These are phyloP conservation scores for Gallinago paraguaiae DNA, from an alignment of 2,113 vertebrate species.

Conservation along the genomic window DNA sequence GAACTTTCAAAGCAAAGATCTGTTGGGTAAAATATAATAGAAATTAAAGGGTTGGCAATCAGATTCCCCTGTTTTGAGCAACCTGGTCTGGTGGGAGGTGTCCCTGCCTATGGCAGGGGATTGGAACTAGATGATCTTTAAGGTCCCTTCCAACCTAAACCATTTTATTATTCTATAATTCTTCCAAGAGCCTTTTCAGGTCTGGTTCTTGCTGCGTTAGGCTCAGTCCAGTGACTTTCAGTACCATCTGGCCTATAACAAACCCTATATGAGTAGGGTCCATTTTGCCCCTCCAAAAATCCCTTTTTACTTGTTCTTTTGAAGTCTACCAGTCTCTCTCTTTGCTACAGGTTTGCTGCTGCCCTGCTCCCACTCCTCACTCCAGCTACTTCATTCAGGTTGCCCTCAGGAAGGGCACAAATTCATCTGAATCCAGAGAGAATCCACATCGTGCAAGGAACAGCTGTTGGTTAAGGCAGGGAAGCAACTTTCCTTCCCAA, in stretches of 20 bases:
- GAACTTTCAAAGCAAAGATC: neutral
- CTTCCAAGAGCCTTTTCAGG: neutral
- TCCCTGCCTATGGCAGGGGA: neutral
- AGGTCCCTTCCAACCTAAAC: neutral
- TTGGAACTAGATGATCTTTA: neutral
- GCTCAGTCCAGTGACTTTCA: neutral
- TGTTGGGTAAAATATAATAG: neutral
- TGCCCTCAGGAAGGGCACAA: neutral
- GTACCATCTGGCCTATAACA: neutral
- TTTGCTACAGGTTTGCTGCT: neutral
- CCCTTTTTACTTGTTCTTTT: neutral
- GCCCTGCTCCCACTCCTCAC: neutral
- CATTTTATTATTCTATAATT: neutral
- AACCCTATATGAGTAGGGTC: neutral
- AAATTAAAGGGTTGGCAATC: neutral
- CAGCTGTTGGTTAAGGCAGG: neutral
- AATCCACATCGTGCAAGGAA: neutral
- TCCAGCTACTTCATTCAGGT: neutral
- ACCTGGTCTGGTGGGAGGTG: neutral
- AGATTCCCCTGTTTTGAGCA: neutral
- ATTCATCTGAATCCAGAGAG: neutral
- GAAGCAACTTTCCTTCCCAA: neutral
- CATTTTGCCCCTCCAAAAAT: neutral
- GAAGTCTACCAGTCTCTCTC: neutral
- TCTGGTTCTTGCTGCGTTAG: neutral